A percentile compares a stretch with the other conserved stretches of the same genome.
Conservation (phyloP, 2,888 invertebrate genomes). For the Arrhopalites spinosus region DNA sequence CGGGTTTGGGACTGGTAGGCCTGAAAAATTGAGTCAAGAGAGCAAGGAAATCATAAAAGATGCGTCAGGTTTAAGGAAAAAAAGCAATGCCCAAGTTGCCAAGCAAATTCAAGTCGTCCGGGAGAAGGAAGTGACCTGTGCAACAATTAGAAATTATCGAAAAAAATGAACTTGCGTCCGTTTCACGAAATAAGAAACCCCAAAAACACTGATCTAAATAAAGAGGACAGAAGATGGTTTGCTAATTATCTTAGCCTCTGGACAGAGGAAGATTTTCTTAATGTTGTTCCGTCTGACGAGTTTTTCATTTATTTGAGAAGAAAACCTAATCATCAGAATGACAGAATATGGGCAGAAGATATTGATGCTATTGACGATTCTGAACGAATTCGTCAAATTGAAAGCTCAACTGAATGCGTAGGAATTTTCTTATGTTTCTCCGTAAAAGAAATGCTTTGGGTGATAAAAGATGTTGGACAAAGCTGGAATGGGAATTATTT, state of each 20-base stretch:
- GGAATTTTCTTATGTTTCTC: slow-evolving; percentile 25
- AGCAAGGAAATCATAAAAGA: slow-evolving; percentile 1
- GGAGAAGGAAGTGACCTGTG: too few species aligned
- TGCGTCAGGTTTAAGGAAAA: slow-evolving; percentile 4
- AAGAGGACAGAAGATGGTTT: slow-evolving; percentile 9
- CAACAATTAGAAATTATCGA: slow-evolving; percentile 16
- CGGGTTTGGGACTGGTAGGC: neutral
- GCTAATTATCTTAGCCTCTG: neutral
- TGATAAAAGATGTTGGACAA: too few species aligned
- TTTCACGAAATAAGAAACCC: slow-evolving; percentile 20
- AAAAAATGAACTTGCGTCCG: neutral
- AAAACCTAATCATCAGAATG: slow-evolving; percentile 10
- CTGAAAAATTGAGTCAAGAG: slow-evolving; percentile 24
- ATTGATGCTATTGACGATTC: slow-evolving; percentile 6
- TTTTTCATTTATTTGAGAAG: slow-evolving; percentile 11
- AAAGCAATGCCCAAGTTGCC: neutral
- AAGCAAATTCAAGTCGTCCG: too few species aligned
- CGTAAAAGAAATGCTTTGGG: slow-evolving; percentile 12
- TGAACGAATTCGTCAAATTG: neutral
- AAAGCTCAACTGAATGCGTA: neutral
- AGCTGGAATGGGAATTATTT: slow-evolving; percentile 29
- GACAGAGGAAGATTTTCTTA: slow-evolving; percentile 10
- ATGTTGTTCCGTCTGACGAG: neutral
- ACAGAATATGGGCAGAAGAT: neutral
- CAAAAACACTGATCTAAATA: neutral